Base-by-base conservation (phyloP, 2,888 invertebrate species). In the Loripinus fragilis region DNA sequence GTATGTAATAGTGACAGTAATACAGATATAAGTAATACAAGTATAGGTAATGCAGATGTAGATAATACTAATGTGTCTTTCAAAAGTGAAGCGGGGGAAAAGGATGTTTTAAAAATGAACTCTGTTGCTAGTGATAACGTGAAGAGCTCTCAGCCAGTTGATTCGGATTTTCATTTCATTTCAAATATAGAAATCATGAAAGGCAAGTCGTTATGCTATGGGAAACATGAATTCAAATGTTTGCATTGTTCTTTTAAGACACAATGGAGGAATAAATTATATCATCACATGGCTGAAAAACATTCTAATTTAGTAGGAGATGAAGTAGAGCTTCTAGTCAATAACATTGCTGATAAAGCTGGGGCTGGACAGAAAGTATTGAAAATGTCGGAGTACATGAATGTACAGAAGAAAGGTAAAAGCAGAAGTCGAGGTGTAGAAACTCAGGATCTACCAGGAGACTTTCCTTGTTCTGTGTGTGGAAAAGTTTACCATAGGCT, bases 401-500 rank as follows among this genome's bases (percentile, higher is more conserved):
- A 74, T 17, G 23, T 78, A 45, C 78, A 81, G 55, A 74, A 48
- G 25, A 50, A 65, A 20, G 48, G 71, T 17, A 50, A 50, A 3
- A 52, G 35, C 12, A 83, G 79, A 52, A 71, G 78, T 5, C 80
- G 90, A 28, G 85, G 85, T 15, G 75, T 89, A 0, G 91, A 91
- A 52, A 88, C 81, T 17, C 91, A 91, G 70, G 91, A 91, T 66
- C 66, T 87, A 23, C 89, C 88, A 8, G 92, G 92, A 0, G 80
- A 85, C 28, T 91, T 80, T 76, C 75, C 78, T 0, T 91, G 92
- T 70, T 50, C 75, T 2, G 84, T 84, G 28, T 92, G 92, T 80
- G 86, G 85, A 20, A 92, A 92, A 76, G 87, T 90, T 8, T 92
- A 92, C 77, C 86, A 83, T 41, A 80, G 90, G 17, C 75, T 90